A percentile compares a stretch with the other conserved stretches of the same genome.
These are phyloP conservation scores for Maccullochella peelii DNA, from an alignment of 2,113 vertebrate species.

Conservation along the genomic window DNA sequence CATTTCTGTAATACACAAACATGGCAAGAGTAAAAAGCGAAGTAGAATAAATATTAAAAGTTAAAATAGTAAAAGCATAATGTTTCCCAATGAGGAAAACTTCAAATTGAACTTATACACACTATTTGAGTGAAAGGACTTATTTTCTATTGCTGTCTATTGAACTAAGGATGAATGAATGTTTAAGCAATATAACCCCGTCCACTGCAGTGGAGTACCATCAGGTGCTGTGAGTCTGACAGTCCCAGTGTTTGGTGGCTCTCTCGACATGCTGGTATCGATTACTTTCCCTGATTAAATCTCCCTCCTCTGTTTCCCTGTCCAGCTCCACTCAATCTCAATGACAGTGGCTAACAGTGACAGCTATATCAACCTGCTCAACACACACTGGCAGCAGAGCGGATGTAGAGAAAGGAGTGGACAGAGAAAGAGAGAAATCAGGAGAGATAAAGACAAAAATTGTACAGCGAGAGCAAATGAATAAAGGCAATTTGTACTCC, in stretches of 20 bases:
- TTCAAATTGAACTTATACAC: neutral
- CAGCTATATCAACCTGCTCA: constrained; percentile 70
- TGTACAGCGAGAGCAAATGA: neutral
- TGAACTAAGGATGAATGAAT: constrained; percentile 19
- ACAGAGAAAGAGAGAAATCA: neutral
- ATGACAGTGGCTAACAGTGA: constrained; percentile 59
- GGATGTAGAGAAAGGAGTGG: neutral
- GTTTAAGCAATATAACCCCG: constrained; percentile 15
- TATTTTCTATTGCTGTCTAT: neutral
- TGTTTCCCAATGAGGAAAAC: neutral
- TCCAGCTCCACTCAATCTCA: constrained; percentile 64
- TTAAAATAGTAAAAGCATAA: neutral
- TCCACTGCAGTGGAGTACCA: constrained; percentile 42
- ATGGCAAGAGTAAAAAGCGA: neutral
- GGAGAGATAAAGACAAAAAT: neutral
- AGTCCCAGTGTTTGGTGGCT: constrained; percentile 62
- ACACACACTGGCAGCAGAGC: constrained; percentile 21
- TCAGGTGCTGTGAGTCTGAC: constrained; percentile 63
- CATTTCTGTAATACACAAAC: neutral
- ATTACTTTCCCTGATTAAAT: constrained; percentile 77
- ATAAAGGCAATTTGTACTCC: neutral
- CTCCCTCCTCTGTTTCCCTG: constrained; percentile 69
- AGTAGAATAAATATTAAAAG: neutral
- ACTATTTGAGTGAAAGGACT: neutral
- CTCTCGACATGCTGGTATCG: constrained; percentile 68